phyloP scores from a whole-genome alignment of 2,888 invertebrate species.

The Cyclophora punctaria region DNA sequence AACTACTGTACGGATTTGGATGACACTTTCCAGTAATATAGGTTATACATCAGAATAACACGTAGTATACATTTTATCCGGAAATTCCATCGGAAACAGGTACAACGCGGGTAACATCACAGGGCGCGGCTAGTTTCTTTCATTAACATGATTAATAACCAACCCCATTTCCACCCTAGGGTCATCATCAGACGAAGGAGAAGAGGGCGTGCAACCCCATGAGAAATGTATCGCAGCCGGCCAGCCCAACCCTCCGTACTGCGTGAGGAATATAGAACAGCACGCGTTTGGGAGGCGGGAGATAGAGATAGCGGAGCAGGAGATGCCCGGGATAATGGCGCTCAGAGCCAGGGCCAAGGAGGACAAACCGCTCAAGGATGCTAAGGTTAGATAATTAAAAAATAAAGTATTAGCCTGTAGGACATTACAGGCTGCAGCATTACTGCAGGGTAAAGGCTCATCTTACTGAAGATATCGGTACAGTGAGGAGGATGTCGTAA shows the following conservation, averaged over 20 bases:
- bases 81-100: too few relatives aligned
- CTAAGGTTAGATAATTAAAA: conserved; percentile 74
- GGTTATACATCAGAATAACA: too few relatives aligned
- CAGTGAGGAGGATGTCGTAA: too few relatives aligned
- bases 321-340: conserved; percentile 99
- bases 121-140: neutral
- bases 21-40: too few relatives aligned
- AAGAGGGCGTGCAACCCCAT: conserved; percentile 88
- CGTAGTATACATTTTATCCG: too few relatives aligned
- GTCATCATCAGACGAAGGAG: conserved; percentile 96
- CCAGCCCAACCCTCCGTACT: conserved; percentile 90
- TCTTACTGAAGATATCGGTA: too few relatives aligned
- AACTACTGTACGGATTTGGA: too few relatives aligned
- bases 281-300: conserved; percentile 95
- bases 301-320: conserved; percentile 98
- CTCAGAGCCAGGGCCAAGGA: conserved; percentile 92
- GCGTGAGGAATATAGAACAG: conserved; percentile 94
- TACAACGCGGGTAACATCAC: too few relatives aligned
- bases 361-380: conserved; percentile 95
- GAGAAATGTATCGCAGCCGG: conserved; percentile 94
- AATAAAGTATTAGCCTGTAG: too few relatives aligned
- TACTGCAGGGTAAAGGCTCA: too few relatives aligned
- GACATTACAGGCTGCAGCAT: too few relatives aligned
- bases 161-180: conserved; percentile 68
- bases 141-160: neutral